Base-by-base conservation (phyloP, 2,113 vertebrate species). In the Sinocyclocheilus anophthalmus region DNA sequence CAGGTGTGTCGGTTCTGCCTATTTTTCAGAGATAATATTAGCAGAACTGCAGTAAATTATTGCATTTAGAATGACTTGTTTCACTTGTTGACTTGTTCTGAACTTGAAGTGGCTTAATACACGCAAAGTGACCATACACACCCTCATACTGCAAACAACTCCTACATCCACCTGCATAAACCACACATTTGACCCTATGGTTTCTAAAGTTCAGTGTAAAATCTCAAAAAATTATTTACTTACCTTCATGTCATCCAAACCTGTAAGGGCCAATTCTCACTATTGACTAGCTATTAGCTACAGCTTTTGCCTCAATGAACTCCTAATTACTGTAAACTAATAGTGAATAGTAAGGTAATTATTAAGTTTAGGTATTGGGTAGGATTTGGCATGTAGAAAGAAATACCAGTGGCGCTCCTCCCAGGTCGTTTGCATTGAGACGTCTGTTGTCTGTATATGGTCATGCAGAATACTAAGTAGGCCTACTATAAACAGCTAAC, bases 21-120 rank as follows among this genome's bases (percentile, higher is more conserved):
- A 1, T 81, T 65, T n/a, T 42, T 42, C 4, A 42, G n/a, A 9
- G 33, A n/a, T 42, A 39, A 80, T 16, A 20, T 61, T 61, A 39
- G 33, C 11, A 78, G 39, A 65, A 42, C 78, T 65, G 39, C 80
- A 33, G 61, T 22, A 4, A 37, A 70, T 65, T 2, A 65, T 81
- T 50, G 39, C 42, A 67, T 30, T 79, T 61, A 79, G 69, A 75
- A 48, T 24, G 42, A 75, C 39, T 45, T 75, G 39, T 45, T 33
- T 30, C 57, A 69, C 65, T 69, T 73, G 3, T 73, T 30, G 65
- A 77, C 24, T 53, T 53, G 72, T 48, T 76, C 45, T 30, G 37
- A 39, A 69, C 65, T 76, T 18, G 8, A 12, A 26, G 75, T 9
- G 75, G 24, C 16, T 55, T 77, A 20, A 55, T 57, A 37, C 50